These are phyloP conservation scores for Aselliscus stoliczkanus DNA, from an alignment of 2,797 vertebrate genomes.

Conservation along the genomic window DNA sequence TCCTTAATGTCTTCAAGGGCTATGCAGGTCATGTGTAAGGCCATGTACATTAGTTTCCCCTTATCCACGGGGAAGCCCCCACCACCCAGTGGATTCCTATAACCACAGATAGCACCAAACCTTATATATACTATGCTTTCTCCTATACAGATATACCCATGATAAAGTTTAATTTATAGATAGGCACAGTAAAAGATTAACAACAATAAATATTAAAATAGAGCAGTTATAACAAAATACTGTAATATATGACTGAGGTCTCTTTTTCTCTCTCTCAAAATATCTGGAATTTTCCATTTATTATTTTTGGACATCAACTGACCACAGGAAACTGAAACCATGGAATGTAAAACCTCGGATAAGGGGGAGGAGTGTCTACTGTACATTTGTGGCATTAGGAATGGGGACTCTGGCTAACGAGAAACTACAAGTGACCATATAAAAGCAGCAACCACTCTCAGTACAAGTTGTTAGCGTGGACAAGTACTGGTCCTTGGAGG, in stretches of 20 bases:
- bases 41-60: neutral
- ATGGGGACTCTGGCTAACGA: neutral
- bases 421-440: neutral
- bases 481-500: neutral
- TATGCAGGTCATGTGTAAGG: neutral
- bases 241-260: too few relatives aligned
- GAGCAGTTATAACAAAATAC: too few relatives aligned
- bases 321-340: too few relatives aligned
- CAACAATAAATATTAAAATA: too few relatives aligned
- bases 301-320: too few relatives aligned
- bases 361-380: too few relatives aligned
- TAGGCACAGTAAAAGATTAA: too few relatives aligned
- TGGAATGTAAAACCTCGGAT: too few relatives aligned
- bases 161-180: too few relatives aligned
- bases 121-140: neutral
- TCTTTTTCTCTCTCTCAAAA: too few relatives aligned
- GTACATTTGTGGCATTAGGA: neutral
- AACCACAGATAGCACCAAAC: neutral
- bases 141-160: too few relatives aligned
- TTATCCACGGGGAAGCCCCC: neutral
- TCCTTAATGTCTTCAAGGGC: neutral
- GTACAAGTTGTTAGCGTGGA: neutral
- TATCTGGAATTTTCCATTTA: too few relatives aligned
- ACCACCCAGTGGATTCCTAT: neutral
- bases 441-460: neutral